Conservation (phyloP, 1,140 invertebrate genomes). For the Venturia canescens region DNA sequence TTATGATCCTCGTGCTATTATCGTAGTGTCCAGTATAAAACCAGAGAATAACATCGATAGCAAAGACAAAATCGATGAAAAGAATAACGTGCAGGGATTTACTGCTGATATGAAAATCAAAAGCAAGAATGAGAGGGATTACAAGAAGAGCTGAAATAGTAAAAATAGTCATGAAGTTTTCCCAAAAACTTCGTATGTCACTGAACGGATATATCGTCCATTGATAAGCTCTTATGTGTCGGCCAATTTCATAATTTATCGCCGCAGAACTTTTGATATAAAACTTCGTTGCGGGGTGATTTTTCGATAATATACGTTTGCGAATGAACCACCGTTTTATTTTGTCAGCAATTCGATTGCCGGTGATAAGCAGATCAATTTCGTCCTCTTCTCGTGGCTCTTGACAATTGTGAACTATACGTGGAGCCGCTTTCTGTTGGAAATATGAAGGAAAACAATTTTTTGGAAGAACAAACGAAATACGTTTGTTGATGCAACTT, state of each 20-base stretch:
- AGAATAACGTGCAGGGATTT: conserved; percentile 46
- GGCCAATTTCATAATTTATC: conserved; percentile 67
- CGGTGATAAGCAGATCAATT: conserved; percentile 47
- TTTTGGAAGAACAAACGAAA: not conserved
- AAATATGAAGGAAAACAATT: not conserved
- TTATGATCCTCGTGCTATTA: conserved; percentile 55
- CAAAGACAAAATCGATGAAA: conserved; percentile 56
- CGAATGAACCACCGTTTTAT: conserved; percentile 58
- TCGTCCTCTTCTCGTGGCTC: conserved; percentile 49
- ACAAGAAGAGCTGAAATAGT: conserved; percentile 51
- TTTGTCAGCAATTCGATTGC: conserved; percentile 39
- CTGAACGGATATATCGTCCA: conserved; percentile 72
- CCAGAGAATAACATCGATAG: conserved; percentile 58
- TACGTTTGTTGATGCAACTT: not conserved
- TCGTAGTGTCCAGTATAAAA: conserved; percentile 72
- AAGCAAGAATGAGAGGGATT: conserved; percentile 60
- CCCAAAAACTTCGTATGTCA: conserved; percentile 64
- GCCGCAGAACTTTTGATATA: conserved; percentile 65
- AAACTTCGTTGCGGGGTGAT: conserved; percentile 60
- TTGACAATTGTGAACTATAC: conserved; percentile 60
- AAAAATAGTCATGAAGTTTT: conserved; percentile 60
- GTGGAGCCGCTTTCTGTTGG: conserved; percentile 13
- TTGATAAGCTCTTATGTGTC: conserved; percentile 64
- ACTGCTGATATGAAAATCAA: conserved; percentile 48
- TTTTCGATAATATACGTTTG: conserved; percentile 50